Percentiles rank a stretch among this genome's conserved stretches.
Evolutionary conservation across 2,797 vertebrate genomes (phyloP).

Genomic region (Esox masquinongy): DNA sequence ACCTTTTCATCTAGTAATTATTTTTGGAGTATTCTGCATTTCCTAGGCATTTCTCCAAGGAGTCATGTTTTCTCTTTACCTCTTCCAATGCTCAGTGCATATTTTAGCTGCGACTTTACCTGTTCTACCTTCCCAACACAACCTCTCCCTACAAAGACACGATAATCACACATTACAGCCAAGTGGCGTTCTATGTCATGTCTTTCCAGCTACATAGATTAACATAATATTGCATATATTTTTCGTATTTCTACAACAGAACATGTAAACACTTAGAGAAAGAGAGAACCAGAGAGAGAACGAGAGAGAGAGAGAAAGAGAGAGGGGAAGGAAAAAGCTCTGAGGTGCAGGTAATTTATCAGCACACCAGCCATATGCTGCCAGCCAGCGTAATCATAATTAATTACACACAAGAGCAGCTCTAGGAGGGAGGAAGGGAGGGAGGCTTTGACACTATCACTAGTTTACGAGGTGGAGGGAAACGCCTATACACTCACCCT

Average conservation of each 20-base stretch:
- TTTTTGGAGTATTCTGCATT: slow-evolving; percentile 26
- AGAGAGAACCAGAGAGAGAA: background rate
- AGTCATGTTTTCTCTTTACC: background rate
- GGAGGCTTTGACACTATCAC: slow-evolving; percentile 25
- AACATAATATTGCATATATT: background rate
- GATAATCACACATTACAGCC: background rate
- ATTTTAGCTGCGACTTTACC: slow-evolving; percentile 14
- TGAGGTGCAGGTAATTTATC: slow-evolving; percentile 65
- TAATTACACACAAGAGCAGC: slow-evolving; percentile 71
- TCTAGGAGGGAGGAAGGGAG: slow-evolving; percentile 27
- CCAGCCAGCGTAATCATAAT: slow-evolving; percentile 72
- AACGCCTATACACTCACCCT: slow-evolving; percentile 74
- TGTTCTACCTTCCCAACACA: background rate
- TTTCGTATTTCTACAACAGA: background rate
- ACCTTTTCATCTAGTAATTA: slow-evolving; percentile 32
- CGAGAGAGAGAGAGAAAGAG: background rate
- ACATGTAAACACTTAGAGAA: slow-evolving; percentile 17
- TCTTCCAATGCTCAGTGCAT: slow-evolving; percentile 49
- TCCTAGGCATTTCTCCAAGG: slow-evolving; percentile 27
- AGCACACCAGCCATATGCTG: slow-evolving; percentile 66
- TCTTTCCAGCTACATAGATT: background rate
- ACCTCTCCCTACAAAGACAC: background rate
- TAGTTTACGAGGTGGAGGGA: slow-evolving; percentile 29
- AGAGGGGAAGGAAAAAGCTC: slow-evolving; percentile 16
- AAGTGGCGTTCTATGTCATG: background rate